These are phyloP conservation scores for Natator depressus DNA, from an alignment of 2,113 vertebrate genomes.

Conservation along the genomic window DNA sequence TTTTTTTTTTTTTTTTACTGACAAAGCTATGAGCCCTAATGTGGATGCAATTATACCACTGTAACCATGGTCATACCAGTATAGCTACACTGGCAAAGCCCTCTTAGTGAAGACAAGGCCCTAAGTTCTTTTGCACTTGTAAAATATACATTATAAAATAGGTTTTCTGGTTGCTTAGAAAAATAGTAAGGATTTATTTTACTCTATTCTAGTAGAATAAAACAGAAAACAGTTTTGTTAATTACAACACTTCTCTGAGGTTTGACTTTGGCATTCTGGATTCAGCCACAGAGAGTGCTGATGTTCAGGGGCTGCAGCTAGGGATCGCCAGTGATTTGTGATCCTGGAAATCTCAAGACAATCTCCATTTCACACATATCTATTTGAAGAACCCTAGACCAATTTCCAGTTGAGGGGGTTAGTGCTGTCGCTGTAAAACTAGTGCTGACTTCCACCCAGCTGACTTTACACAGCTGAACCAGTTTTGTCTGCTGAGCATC, in stretches of 20 bases:
- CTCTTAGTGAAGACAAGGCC: not conserved
- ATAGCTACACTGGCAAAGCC: not conserved
- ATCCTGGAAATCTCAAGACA: not conserved
- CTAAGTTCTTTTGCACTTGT: not conserved
- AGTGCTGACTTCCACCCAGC: not conserved
- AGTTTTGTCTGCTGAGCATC: not conserved
- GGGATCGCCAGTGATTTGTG: not conserved
- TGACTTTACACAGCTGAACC: not conserved
- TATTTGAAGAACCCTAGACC: not conserved
- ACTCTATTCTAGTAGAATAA: not conserved
- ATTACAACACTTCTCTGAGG: not conserved
- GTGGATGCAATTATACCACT: not conserved
- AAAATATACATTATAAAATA: not conserved
- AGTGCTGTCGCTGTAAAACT: not conserved
- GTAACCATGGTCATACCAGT: not conserved
- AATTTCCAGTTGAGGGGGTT: not conserved
- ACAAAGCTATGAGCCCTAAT: not conserved
- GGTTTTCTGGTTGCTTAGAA: not conserved
- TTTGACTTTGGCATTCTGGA: not conserved
- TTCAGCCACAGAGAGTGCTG: not conserved
- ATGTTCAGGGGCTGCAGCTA: not conserved
- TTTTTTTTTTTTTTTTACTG: not conserved
- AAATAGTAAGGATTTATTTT: not conserved
- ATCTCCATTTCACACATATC: not conserved
- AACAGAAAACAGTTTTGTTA: not conserved